Conservation (phyloP, 2,113 vertebrate species). For the Onychostruthus taczanowskii region DNA sequence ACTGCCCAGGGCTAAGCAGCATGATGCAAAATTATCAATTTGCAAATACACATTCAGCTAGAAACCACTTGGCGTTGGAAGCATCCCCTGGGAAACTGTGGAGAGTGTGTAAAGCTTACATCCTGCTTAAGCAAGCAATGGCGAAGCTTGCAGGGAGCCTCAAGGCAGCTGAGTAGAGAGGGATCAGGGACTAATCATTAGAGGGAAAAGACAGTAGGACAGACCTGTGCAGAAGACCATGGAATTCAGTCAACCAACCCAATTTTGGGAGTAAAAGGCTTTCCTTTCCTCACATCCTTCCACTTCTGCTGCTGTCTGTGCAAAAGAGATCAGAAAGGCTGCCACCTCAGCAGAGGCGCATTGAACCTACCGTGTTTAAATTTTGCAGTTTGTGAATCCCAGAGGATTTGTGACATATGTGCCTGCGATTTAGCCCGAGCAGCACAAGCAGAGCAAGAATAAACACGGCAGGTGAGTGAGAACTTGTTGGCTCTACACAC, state of each 20-base stretch:
- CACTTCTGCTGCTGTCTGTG: background rate
- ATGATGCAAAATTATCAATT: conserved; percentile 39
- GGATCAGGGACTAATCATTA: background rate
- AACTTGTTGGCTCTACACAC: background rate
- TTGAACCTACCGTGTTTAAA: background rate
- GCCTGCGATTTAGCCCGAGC: background rate
- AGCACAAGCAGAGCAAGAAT: background rate
- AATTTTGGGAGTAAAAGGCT: background rate
- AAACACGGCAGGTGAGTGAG: background rate
- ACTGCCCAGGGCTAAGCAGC: conserved; percentile 25
- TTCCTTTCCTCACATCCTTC: background rate
- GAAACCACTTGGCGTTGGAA: background rate
- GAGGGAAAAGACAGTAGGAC: background rate
- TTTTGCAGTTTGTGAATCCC: background rate
- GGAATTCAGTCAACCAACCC: background rate
- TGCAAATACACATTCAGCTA: conserved; percentile 46
- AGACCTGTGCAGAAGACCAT: background rate
- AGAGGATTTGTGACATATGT: background rate
- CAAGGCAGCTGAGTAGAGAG: background rate
- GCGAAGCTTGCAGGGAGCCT: background rate
- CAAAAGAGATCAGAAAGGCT: background rate
- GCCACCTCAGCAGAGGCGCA: background rate
- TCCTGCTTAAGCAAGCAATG: background rate
- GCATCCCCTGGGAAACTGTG: background rate
- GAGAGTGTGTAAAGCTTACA: background rate